Conservation (phyloP, 2,888 invertebrate genomes). For the Rambutsinella grinnellia region DNA sequence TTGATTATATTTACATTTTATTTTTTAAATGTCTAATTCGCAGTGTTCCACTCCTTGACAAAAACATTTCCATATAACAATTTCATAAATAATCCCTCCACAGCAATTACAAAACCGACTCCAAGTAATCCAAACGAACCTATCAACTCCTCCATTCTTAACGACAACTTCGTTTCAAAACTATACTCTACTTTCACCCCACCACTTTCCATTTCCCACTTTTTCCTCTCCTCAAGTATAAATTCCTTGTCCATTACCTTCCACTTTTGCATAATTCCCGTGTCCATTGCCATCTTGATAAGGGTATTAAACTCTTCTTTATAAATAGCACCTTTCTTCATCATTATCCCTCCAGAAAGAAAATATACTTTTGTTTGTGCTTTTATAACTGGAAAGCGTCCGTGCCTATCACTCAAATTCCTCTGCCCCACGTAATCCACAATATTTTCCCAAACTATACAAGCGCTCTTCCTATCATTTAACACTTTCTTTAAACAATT, state of each 20-base stretch:
- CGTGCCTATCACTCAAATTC: slow-evolving; percentile 34
- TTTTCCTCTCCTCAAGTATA: slow-evolving; percentile 22
- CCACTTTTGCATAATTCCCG: slow-evolving; percentile 37
- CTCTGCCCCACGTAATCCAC: slow-evolving; percentile 28
- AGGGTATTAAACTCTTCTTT: slow-evolving; percentile 8
- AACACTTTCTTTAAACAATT: slow-evolving; percentile 24
- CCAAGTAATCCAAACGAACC: slow-evolving; percentile 5
- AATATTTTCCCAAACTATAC: slow-evolving; percentile 41
- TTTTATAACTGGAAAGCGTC: slow-evolving; percentile 17
- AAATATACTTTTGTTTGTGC: slow-evolving; percentile 7
- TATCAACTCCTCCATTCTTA: slow-evolving; percentile 19
- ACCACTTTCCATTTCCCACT: slow-evolving; percentile 17
- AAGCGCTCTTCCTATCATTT: neutral
- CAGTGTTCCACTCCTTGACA: too few species aligned
- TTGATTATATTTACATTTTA: too few species aligned
- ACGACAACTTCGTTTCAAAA: neutral
- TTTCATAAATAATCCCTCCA: too few species aligned
- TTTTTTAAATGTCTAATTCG: too few species aligned
- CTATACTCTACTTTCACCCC: neutral
- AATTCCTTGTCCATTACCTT: slow-evolving; percentile 18
- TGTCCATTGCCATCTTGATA: slow-evolving; percentile 19
- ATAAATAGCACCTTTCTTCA: slow-evolving; percentile 24
- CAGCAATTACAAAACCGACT: too few species aligned
- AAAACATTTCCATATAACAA: too few species aligned
- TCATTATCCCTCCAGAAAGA: slow-evolving; percentile 19